Conservation (phyloP, 2,888 invertebrate genomes). For the Tenthredo notha region DNA sequence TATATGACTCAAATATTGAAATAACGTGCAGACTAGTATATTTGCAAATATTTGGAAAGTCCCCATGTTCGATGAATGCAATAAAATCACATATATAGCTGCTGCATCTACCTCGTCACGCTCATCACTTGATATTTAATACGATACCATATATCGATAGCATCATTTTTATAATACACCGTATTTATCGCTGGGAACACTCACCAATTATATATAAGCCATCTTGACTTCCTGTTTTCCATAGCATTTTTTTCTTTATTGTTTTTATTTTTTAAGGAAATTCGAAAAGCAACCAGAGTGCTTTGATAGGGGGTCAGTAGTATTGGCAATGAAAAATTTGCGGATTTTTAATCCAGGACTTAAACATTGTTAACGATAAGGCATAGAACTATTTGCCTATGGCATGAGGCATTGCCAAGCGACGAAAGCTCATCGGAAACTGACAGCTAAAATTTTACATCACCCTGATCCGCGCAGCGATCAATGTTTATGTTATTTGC, state of each 20-base stretch:
- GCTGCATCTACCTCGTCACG: not conserved
- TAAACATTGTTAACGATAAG: not conserved
- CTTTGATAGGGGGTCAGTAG: not conserved
- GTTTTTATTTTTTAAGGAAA: too few species aligned
- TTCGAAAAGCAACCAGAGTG: not conserved
- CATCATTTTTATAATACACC: not conserved
- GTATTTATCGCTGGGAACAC: too few species aligned
- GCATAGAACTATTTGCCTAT: not conserved
- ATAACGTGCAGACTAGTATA: not conserved
- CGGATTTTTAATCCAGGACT: not conserved
- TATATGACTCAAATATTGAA: constrained; percentile 17
- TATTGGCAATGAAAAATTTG: not conserved
- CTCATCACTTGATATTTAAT: not conserved
- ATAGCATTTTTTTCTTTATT: too few species aligned
- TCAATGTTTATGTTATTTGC: not conserved
- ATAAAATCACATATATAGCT: not conserved
- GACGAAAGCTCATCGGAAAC: not conserved
- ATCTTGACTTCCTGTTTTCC: not conserved
- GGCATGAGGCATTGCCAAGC: not conserved
- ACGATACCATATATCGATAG: not conserved
- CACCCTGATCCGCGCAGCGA: constrained; percentile 6
- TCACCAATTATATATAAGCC: too few species aligned
- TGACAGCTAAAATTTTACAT: not conserved
- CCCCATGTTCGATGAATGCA: not conserved
- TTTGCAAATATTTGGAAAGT: not conserved